phyloP scores from a whole-genome alignment of 2,888 invertebrate genomes.

The Polietes domitor region DNA sequence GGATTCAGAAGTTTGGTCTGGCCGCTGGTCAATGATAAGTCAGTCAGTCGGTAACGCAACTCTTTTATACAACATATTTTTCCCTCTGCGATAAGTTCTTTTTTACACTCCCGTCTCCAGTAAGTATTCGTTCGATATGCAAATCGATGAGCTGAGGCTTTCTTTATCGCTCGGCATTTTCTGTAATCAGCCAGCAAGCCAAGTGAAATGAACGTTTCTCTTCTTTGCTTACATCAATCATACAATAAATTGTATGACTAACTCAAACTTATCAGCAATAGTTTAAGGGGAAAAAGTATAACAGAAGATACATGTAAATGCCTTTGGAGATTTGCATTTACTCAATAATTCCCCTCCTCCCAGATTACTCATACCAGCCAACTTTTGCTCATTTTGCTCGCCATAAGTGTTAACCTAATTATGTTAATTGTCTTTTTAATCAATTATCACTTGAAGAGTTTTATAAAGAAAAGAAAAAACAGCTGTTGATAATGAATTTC shows the following conservation, averaged over 20 bases:
- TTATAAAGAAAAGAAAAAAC: neutral
- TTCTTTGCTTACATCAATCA: neutral
- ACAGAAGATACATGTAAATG: too few species aligned
- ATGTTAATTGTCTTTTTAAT: neutral
- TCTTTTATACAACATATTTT: too few species aligned
- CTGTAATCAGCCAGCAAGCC: slow-evolving; percentile 57
- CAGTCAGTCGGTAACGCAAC: too few species aligned
- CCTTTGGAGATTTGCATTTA: too few species aligned
- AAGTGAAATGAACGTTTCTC: slow-evolving; percentile 34
- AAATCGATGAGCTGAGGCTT: slow-evolving; percentile 47
- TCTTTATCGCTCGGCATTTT: slow-evolving; percentile 64
- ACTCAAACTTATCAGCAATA: neutral
- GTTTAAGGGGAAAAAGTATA: neutral
- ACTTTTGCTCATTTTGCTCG: neutral
- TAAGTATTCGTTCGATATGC: slow-evolving; percentile 9
- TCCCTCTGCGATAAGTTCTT: neutral
- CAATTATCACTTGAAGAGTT: neutral
- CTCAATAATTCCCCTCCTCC: too few species aligned
- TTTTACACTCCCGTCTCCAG: neutral
- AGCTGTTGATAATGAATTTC: neutral
- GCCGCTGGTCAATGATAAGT: too few species aligned
- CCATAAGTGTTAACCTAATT: neutral
- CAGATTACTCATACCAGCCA: too few species aligned
- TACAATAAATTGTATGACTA: neutral
- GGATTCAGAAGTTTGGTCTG: too few species aligned